Base-by-base conservation (phyloP, 2,113 vertebrate species). In the Paralichthys olivaceus region DNA sequence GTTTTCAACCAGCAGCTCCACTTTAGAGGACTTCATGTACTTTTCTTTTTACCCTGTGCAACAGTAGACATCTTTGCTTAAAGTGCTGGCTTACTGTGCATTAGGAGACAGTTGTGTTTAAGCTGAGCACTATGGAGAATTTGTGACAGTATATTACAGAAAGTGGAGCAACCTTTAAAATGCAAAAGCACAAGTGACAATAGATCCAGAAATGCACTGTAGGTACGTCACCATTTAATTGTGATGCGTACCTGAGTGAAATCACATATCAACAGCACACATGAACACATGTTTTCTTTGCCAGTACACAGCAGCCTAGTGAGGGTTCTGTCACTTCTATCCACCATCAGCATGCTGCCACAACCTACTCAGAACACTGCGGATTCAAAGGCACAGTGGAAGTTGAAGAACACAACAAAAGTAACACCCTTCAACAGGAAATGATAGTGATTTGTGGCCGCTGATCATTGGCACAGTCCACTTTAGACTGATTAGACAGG, bases 361-460 rank as follows among this genome's bases (percentile, higher is more conserved):
- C 22, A 12, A 9, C 53, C 57, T 5, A 75, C 58, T 45, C 37
- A 62, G 66, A 20, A 23, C 0, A 25, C 32, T 43, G 51, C 55
- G 56, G 13, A 53, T 6, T 54, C 7, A 72, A 68, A 54, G n/a
- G 13, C 26, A 22, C 2, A 1, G 19, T 75, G 53, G 43, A 19
- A 62, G 23, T 53, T 58, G 20, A 40, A 22, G 19, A 53, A 53
- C 15, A 26, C 1, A 40, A 67, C 17, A 45, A 60, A 15, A 32
- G 63, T 49, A 72, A 60, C 28, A 57, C 9, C 64, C 47, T 29
- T 70, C 32, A 26, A 19, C 40, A 75, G 77, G 83, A 88, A 80
- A 80, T 75, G 49, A 79, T 34, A 69, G 57, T 79, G 84, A 87
- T 89, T 88, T 81, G 80, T 81, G 66, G 70, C 49, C 23, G 37